Conservation (phyloP, 2,797 vertebrate species). For the Peromyscus melanophrys region DNA sequence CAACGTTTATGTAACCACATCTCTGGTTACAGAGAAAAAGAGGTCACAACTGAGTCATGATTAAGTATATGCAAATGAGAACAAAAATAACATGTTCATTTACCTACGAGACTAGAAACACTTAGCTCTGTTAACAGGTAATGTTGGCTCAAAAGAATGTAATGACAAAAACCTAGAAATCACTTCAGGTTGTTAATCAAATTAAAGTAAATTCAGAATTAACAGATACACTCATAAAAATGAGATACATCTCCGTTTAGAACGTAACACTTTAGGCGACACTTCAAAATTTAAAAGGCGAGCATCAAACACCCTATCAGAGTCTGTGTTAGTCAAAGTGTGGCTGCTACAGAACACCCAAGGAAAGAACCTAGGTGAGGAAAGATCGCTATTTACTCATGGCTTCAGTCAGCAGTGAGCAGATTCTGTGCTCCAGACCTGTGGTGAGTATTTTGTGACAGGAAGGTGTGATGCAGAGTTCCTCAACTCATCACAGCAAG, state of each 20-base stretch:
- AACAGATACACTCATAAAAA: constrained; percentile 7
- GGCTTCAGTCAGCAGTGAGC: not conserved
- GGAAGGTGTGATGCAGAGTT: not conserved
- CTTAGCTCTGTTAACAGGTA: not conserved
- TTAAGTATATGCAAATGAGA: constrained; percentile 20
- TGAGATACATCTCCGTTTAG: not conserved
- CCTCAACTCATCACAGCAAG: not conserved
- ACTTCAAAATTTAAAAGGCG: not conserved
- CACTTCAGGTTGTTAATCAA: constrained; percentile 17
- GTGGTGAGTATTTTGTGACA: not conserved
- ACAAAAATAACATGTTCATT: not conserved
- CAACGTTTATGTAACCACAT: not conserved
- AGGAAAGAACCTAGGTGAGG: not conserved
- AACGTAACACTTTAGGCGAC: not conserved
- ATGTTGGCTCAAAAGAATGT: not conserved
- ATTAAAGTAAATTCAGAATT: constrained; percentile 19
- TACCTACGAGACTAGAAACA: not conserved
- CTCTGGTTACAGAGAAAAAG: not conserved
- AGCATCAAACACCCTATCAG: not conserved
- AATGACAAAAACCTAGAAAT: constrained; percentile 13
- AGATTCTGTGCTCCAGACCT: not conserved
- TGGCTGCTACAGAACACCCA: not conserved
- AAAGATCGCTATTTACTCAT: not conserved
- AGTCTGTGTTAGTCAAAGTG: not conserved
- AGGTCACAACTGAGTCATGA: not conserved